phyloP scores from a whole-genome alignment of 2,888 invertebrate species.

The Amphipyra berbera region DNA sequence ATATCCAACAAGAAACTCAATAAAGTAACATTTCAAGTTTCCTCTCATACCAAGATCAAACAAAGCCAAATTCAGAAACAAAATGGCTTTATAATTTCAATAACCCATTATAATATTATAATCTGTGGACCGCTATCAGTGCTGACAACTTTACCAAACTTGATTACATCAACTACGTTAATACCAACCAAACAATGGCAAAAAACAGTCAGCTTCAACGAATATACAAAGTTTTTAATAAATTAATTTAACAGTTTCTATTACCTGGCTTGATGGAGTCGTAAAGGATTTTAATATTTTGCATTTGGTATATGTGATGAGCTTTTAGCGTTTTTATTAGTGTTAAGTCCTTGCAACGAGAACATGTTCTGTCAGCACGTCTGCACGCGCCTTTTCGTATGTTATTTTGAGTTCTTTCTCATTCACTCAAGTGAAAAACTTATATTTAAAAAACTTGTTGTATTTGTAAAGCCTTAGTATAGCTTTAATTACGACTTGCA shows the following conservation, averaged over 20 bases:
- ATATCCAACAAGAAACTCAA: slow-evolving; percentile 7
- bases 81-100: slow-evolving; percentile 18
- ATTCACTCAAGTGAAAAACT: too few relatives aligned
- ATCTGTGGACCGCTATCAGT: slow-evolving; percentile 34
- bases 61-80: slow-evolving; percentile 22
- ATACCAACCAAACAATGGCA: slow-evolving; percentile 40
- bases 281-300: slow-evolving; percentile 64
- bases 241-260: slow-evolving; percentile 66
- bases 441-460: too few relatives aligned
- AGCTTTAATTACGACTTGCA: too few relatives aligned
- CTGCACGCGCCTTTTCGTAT: too few relatives aligned
- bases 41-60: slow-evolving; percentile 15
- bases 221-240: slow-evolving; percentile 62
- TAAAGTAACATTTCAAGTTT: neutral
- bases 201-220: slow-evolving; percentile 46
- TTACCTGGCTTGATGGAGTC: slow-evolving; percentile 64
- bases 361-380: neutral
- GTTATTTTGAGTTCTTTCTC: too few relatives aligned
- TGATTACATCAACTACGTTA: slow-evolving; percentile 33
- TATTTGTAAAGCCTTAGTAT: too few relatives aligned
- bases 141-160: slow-evolving; percentile 32
- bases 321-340: slow-evolving; percentile 15
- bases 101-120: slow-evolving; percentile 38
- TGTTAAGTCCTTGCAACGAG: neutral
- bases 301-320: slow-evolving; percentile 8